A percentile compares a stretch with the other conserved stretches of the same genome.
phyloP scores from a whole-genome alignment of 1,140 invertebrate genomes.

The Teleogryllus occipitalis region DNA sequence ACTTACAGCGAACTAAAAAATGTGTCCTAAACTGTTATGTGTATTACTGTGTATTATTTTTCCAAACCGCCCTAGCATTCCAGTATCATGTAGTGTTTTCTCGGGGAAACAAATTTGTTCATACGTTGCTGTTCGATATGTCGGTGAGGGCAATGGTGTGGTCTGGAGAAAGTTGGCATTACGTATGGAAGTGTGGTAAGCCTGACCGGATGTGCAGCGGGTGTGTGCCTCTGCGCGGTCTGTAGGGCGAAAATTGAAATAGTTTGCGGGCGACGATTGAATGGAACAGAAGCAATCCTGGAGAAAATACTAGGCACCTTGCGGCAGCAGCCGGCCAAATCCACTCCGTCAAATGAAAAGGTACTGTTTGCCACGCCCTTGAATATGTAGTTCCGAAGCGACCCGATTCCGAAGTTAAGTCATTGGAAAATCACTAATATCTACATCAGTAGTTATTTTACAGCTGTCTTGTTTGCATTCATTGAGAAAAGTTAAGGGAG shows the following conservation, averaged over 20 bases:
- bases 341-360: too few relatives aligned
- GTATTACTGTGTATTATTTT: neutral
- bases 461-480: too few relatives aligned
- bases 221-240: neutral
- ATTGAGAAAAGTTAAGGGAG: too few relatives aligned
- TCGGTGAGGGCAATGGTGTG: too few relatives aligned
- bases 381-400: too few relatives aligned
- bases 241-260: slow-evolving; percentile 6
- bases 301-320: neutral
- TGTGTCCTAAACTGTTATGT: neutral
- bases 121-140: too few relatives aligned
- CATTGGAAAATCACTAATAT: too few relatives aligned
- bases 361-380: too few relatives aligned
- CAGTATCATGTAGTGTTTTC: neutral
- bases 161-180: neutral
- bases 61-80: neutral
- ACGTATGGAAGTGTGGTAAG: neutral
- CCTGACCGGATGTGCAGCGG: neutral
- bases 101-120: too few relatives aligned
- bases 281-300: slow-evolving; percentile 7
- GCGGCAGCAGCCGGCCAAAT: neutral
- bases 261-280: neutral
- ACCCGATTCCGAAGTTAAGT: too few relatives aligned
- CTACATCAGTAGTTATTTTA: too few relatives aligned
- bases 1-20: slow-evolving; percentile 6